These are phyloP conservation scores for Sebastes cheni DNA, from an alignment of 2,797 vertebrate species.

Conservation along the genomic window DNA sequence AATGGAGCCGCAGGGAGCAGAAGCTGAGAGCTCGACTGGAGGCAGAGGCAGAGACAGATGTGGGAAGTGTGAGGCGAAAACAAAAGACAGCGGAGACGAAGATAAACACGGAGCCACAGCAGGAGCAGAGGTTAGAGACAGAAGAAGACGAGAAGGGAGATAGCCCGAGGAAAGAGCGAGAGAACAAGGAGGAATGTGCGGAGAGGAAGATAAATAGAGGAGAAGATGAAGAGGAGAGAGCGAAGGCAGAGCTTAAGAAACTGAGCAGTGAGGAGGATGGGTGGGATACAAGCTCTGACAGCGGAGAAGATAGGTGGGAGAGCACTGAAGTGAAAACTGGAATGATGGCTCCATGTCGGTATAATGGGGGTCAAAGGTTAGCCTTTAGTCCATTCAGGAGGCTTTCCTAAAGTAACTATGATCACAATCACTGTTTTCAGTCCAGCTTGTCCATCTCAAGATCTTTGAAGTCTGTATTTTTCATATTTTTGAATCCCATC, in stretches of 20 bases:
- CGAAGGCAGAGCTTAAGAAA: not conserved
- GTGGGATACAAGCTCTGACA: conserved; percentile 22
- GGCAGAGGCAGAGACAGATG: conserved; percentile 22
- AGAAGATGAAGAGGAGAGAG: conserved; percentile 29
- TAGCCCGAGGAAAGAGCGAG: conserved; percentile 18
- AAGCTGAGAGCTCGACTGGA: conserved; percentile 51
- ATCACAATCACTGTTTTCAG: not conserved
- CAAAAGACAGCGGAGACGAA: conserved; percentile 33
- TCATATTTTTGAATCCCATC: too few relatives aligned
- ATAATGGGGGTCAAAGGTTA: conserved; percentile 27
- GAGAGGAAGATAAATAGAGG: conserved; percentile 28
- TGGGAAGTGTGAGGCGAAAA: conserved; percentile 21
- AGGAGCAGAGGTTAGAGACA: conserved; percentile 28
- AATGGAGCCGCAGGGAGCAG: conserved; percentile 58
- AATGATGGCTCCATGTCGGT: not conserved
- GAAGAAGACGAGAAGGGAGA: conserved; percentile 15
- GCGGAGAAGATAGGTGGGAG: conserved; percentile 9
- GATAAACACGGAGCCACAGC: conserved; percentile 27
- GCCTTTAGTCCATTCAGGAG: conserved; percentile 13
- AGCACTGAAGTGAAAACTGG: not conserved
- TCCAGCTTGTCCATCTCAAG: not conserved
- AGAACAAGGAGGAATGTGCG: not conserved
- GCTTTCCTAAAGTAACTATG: not conserved
- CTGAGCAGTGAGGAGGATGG: conserved; percentile 24
- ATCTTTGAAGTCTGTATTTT: too few relatives aligned